phyloP scores from a whole-genome alignment of 1,140 invertebrate species.

The Drosophila nebulosa region DNA sequence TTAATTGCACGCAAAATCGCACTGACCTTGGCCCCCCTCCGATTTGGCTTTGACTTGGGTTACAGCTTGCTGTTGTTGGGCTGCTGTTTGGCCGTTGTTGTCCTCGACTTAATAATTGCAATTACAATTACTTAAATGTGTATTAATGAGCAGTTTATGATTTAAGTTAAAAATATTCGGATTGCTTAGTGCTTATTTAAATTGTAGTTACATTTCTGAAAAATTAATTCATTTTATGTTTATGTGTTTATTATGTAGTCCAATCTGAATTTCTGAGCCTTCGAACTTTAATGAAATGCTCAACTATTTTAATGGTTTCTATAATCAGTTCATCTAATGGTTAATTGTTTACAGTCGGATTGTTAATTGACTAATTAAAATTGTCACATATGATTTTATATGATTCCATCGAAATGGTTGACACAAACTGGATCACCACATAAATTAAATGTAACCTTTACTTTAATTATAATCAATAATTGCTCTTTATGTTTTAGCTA shows the following conservation, averaged over 20 bases:
- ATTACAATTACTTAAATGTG: background rate
- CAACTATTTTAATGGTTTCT: background rate
- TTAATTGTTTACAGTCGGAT: background rate
- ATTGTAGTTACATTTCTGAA: background rate
- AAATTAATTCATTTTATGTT: too few species aligned
- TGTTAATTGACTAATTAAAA: background rate
- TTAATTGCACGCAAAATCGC: conserved; percentile 66
- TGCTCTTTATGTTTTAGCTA: conserved; percentile 83
- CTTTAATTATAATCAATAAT: background rate
- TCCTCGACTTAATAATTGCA: background rate
- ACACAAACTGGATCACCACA: background rate
- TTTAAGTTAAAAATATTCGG: background rate
- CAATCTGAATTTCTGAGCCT: too few species aligned
- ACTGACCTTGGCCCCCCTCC: conserved; percentile 45
- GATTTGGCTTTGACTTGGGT: background rate
- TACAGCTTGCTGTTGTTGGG: background rate
- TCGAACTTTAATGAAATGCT: background rate
- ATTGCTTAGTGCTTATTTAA: background rate
- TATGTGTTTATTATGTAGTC: too few species aligned
- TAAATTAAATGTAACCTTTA: background rate
- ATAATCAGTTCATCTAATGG: background rate
- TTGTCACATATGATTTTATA: background rate
- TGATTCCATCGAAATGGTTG: background rate
- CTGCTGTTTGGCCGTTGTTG: background rate
- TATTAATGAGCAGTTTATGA: background rate